phyloP scores from a whole-genome alignment of 2,797 vertebrate genomes.

The Thaleichthys pacificus region DNA sequence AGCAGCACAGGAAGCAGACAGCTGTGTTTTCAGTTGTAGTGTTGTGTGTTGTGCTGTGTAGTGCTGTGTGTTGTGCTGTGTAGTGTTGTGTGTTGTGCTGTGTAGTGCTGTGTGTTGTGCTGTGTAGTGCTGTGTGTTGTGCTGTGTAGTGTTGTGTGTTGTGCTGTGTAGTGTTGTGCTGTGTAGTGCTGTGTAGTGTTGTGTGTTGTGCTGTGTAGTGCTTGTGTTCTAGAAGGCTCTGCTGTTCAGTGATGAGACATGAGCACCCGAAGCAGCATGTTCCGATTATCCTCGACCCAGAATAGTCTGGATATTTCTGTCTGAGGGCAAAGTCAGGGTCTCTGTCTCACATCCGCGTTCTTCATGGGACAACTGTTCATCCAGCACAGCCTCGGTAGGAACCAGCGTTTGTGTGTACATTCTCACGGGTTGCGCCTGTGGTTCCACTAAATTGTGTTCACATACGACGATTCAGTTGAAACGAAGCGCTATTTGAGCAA shows the following conservation, averaged over 20 bases:
- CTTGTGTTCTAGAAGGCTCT: too few relatives aligned
- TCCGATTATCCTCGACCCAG: background rate
- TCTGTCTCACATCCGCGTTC: background rate
- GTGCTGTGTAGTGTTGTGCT: background rate
- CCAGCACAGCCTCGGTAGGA: background rate
- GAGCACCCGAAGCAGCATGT: background rate
- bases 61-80: background rate
- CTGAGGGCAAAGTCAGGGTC: background rate
- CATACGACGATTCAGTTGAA: background rate
- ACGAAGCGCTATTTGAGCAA: constrained; percentile 4
- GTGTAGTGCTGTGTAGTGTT: background rate
- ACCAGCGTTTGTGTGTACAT: background rate
- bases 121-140: background rate
- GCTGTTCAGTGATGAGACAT: background rate
- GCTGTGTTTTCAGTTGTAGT: background rate
- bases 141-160: background rate
- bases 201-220: too few relatives aligned
- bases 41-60: background rate
- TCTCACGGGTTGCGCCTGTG: too few relatives aligned
- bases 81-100: background rate
- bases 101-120: background rate
- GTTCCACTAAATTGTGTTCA: too few relatives aligned
- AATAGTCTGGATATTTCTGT: constrained; percentile 7
- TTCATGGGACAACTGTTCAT: background rate
- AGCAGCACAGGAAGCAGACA: background rate